A percentile compares a stretch with the other conserved stretches of the same genome.
Evolutionary conservation across 1,140 invertebrate species (phyloP).

Genomic region (Bilobella aurantiaca): DNA sequence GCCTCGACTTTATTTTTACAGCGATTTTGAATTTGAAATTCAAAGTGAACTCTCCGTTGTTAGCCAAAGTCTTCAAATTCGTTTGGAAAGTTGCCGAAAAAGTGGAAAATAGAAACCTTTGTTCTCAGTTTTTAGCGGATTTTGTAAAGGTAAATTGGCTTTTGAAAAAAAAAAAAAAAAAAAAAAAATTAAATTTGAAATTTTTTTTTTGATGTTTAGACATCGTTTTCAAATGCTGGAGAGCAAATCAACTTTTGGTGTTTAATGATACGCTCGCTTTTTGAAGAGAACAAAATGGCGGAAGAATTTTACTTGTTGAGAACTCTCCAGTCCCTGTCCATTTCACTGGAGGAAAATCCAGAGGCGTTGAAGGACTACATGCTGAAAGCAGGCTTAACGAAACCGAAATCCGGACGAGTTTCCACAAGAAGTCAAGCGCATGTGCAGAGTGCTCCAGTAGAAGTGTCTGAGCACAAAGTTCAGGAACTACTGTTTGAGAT

Average conservation of each 20-base stretch:
- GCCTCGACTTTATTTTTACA: constrained; percentile 24
- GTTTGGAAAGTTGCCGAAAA: constrained; percentile 8
- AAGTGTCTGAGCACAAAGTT: neutral
- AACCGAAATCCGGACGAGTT: too few species aligned
- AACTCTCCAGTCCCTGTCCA: constrained; percentile 21
- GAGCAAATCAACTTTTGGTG: constrained; percentile 18
- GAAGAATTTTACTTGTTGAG: constrained; percentile 18
- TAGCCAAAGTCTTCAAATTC: constrained; percentile 19
- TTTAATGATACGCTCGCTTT: neutral
- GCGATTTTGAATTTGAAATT: constrained; percentile 10
- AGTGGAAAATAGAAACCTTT: constrained; percentile 10
- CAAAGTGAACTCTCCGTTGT: neutral
- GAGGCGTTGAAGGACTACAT: neutral
- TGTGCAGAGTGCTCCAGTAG: neutral
- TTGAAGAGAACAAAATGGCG: neutral
- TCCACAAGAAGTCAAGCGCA: neutral
- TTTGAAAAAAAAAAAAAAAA: neutral
- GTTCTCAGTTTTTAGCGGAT: constrained; percentile 20
- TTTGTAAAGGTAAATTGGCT: constrained; percentile 21
- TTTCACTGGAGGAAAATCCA: constrained; percentile 6
- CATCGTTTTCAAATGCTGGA: neutral
- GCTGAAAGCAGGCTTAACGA: neutral
- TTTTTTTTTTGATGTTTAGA: constrained; percentile 9
- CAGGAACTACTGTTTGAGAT: constrained; percentile 14
- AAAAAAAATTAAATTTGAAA: neutral